Conservation (phyloP, 2,797 vertebrate genomes). For the Thaleichthys pacificus region DNA sequence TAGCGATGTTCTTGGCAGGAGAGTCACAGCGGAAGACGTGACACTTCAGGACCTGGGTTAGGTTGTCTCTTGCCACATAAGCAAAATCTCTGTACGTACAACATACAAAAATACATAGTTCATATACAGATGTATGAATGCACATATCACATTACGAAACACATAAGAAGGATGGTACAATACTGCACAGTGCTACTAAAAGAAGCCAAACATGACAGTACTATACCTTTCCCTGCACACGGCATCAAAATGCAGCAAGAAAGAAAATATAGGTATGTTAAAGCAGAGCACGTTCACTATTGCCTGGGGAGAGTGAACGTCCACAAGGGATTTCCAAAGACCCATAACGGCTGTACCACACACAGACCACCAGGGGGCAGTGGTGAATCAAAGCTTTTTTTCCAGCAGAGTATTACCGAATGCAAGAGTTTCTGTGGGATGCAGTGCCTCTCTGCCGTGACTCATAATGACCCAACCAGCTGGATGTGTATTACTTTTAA, state of each 20-base stretch:
- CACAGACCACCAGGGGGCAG: constrained; percentile 63
- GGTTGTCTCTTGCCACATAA: constrained; percentile 90
- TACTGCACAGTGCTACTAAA: neutral
- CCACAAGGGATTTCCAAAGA: neutral
- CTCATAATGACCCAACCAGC: constrained; percentile 25
- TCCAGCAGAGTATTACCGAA: neutral
- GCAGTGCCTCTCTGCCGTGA: constrained; percentile 7
- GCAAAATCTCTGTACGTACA: constrained; percentile 85
- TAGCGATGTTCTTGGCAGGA: constrained; percentile 91
- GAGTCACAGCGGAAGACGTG: constrained; percentile 92
- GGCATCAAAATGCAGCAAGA: constrained; percentile 74
- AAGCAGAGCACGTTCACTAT: neutral
- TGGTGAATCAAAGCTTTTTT: constrained; percentile 13
- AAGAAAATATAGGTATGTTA: constrained; percentile 54
- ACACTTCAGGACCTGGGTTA: constrained; percentile 92
- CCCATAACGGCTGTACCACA: constrained; percentile 25
- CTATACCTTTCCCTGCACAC: constrained; percentile 88
- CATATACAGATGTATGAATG: constrained; percentile 11
- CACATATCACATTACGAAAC: constrained; percentile 12
- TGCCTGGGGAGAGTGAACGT: neutral
- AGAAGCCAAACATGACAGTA: constrained; percentile 36
- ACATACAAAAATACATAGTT: constrained; percentile 14
- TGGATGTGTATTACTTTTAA: constrained; percentile 17
- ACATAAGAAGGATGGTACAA: constrained; percentile 19
- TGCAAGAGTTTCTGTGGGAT: neutral